These are phyloP conservation scores for Geophilus truncorum DNA, from an alignment of 2,888 invertebrate species.

Conservation along the genomic window DNA sequence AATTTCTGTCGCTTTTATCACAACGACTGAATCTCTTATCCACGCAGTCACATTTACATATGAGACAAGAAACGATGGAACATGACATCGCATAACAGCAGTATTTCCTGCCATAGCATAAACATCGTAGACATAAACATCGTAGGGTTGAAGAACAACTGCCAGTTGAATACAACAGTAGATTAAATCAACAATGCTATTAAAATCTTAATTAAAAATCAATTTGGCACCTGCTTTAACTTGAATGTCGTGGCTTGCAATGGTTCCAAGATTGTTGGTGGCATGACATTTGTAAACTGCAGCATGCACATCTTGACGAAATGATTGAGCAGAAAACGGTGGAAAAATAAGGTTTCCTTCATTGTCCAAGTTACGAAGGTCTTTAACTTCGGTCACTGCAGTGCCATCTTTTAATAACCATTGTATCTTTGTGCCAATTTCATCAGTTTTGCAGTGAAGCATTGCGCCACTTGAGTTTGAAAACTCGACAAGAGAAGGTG, in stretches of 20 bases:
- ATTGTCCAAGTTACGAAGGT: not conserved
- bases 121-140: conserved; percentile 49
- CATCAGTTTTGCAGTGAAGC: not conserved
- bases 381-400: not conserved
- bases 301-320: not conserved
- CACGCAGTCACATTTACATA: conserved; percentile 84
- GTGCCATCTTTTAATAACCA: not conserved
- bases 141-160: conserved; percentile 47
- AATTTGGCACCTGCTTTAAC: not conserved
- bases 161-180: no score
- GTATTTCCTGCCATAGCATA: conserved; percentile 51
- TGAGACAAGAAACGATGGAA: conserved; percentile 80
- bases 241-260: not conserved
- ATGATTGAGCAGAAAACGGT: not conserved
- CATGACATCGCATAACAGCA: conserved; percentile 62
- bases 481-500: not conserved
- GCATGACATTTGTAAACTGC: not conserved
- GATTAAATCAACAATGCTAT: conserved; percentile 32
- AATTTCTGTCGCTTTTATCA: not conserved
- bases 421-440: not conserved
- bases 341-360: not conserved
- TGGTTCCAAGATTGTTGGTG: not conserved
- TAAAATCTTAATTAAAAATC: not conserved
- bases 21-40: conserved; percentile 62
- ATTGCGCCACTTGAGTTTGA: not conserved